Percentiles rank a stretch among this genome's conserved stretches.
Conservation (phyloP, 2,113 vertebrate species). For the Ctenodactylus gundi region DNA sequence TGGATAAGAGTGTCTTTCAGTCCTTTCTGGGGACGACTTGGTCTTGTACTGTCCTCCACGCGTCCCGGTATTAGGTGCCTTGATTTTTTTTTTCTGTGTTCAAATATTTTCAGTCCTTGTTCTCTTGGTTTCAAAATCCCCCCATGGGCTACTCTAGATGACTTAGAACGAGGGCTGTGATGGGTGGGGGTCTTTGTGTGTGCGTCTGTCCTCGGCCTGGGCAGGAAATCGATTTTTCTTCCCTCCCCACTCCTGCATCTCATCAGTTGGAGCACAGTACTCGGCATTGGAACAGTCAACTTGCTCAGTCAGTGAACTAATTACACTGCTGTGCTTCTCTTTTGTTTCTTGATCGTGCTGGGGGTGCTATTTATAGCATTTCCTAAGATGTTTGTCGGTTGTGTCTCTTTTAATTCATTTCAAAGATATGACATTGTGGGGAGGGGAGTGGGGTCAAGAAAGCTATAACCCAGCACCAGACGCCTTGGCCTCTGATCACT, state of each 20-base stretch:
- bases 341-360: conserved; percentile 57
- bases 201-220: background rate
- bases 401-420: conserved; percentile 66
- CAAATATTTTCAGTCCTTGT: background rate
- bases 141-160: no score
- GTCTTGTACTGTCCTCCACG: background rate
- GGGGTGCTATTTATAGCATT: conserved; percentile 65
- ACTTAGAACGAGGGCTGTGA: no score
- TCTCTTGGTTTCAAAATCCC: background rate
- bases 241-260: background rate
- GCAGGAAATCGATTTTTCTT: background rate
- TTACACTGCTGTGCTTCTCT: conserved; percentile 30
- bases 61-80: background rate
- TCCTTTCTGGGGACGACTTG: background rate
- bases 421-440: background rate
- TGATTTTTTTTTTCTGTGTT: background rate
- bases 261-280: background rate
- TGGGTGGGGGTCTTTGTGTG: rapidly evolving
- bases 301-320: conserved; percentile 66
- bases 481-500: background rate
- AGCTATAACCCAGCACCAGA: background rate
- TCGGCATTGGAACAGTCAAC: conserved; percentile 51
- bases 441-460: no score
- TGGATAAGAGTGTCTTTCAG: background rate
- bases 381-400: conserved; percentile 52